phyloP scores from a whole-genome alignment of 2,797 vertebrate genomes.

The Notoglanidium macrostoma region DNA sequence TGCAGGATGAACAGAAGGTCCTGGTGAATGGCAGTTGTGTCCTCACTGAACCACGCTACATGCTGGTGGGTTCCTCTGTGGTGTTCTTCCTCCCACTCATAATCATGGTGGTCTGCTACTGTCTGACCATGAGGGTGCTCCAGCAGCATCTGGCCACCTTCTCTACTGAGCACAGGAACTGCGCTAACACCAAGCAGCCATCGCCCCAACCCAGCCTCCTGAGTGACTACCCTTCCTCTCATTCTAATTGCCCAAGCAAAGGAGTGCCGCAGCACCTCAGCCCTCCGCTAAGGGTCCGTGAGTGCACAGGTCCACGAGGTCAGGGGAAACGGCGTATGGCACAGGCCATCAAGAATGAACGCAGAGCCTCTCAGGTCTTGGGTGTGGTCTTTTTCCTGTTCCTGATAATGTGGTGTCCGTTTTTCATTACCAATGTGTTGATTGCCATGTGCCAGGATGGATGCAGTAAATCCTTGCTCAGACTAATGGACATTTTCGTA shows the following conservation, averaged over 20 bases:
- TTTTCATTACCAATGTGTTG: constrained; percentile 85
- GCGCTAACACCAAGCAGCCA: constrained; percentile 1
- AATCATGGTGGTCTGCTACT: constrained; percentile 86
- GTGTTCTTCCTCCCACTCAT: constrained; percentile 85
- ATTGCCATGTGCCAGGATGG: constrained; percentile 78
- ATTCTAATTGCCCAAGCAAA: neutral
- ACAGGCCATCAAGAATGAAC: constrained; percentile 84
- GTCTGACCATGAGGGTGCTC: constrained; percentile 79
- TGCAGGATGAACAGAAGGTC: constrained; percentile 79
- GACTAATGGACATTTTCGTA: constrained; percentile 81
- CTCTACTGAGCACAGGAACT: constrained; percentile 61
- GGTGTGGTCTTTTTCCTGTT: constrained; percentile 87
- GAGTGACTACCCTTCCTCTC: neutral
- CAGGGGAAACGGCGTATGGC: constrained; percentile 73
- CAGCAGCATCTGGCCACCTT: constrained; percentile 77
- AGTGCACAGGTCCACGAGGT: neutral
- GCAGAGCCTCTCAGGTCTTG: constrained; percentile 83
- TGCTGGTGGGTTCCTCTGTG: constrained; percentile 83
- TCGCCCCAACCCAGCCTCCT: neutral
- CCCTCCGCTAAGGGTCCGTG: neutral
- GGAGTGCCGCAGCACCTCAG: neutral
- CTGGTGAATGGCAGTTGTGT: constrained; percentile 78
- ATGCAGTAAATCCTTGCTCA: constrained; percentile 75
- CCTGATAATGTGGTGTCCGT: constrained; percentile 87
- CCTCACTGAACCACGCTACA: constrained; percentile 79